Percentiles rank a stretch among this genome's conserved stretches.
Evolutionary conservation across 2,797 vertebrate genomes (phyloP).

Genomic region (Apogon talboti): DNA sequence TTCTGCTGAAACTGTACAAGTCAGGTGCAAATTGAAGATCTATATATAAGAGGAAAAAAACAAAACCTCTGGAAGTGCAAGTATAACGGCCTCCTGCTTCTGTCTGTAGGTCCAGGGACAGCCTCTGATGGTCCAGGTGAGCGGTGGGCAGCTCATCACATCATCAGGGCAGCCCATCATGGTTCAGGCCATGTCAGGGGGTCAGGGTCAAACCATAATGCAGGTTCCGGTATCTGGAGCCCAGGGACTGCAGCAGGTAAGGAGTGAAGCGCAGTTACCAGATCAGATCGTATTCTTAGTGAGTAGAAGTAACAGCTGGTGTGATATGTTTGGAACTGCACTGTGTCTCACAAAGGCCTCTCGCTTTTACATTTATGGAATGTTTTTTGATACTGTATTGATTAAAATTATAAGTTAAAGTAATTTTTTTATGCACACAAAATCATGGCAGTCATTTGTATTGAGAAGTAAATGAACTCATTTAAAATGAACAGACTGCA

Average conservation of each 20-base stretch:
- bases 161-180: constrained; percentile 99
- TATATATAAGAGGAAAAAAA: background rate
- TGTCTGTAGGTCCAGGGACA: constrained; percentile 92
- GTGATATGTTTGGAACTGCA: no score
- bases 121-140: constrained; percentile 99
- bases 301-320: no score
- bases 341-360: no score
- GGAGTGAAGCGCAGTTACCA: background rate
- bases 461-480: no score
- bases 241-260: constrained; percentile 97
- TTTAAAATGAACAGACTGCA: no score
- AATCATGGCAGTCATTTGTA: no score
- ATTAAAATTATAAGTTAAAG: no score
- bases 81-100: constrained; percentile 37
- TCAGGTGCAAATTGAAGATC: no score
- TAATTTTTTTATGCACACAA: no score
- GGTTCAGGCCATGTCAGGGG: constrained; percentile 96
- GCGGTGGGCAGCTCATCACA: constrained; percentile 97
- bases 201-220: constrained; percentile 98
- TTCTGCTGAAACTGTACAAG: no score
- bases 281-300: constrained; percentile 8
- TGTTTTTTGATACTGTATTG: no score
- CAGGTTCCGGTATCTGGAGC: constrained; percentile 96
- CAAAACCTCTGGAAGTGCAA: background rate
- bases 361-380: no score